Evolutionary conservation across 2,797 vertebrate species (phyloP).

Genomic region (Mionectes olivaceus): DNA sequence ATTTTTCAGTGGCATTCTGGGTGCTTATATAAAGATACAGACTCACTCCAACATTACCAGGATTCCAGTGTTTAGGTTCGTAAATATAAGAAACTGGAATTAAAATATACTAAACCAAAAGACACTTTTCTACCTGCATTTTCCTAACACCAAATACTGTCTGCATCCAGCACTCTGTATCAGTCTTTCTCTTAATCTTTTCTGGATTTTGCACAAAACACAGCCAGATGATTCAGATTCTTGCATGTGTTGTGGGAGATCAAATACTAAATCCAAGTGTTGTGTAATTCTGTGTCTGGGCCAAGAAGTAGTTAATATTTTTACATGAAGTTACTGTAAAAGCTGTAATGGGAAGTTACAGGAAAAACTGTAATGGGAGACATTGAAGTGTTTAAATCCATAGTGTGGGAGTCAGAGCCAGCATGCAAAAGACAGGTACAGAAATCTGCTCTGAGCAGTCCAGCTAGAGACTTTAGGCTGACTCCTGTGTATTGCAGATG

Average conservation of each 20-base stretch:
- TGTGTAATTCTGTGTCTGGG: neutral
- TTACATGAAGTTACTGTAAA: neutral
- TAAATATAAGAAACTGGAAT: neutral
- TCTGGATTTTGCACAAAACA: neutral
- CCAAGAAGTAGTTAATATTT: neutral
- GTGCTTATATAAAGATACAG: neutral
- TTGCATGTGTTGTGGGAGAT: neutral
- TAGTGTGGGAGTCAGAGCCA: fast-evolving
- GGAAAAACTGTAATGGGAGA: neutral
- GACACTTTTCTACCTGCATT: neutral
- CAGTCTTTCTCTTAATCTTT: neutral
- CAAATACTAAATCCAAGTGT: neutral
- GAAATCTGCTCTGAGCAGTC: neutral
- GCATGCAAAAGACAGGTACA: neutral
- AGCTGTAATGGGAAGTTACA: neutral
- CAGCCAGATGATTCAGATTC: neutral
- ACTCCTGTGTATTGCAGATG: neutral
- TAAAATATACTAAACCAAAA: neutral
- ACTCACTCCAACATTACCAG: neutral
- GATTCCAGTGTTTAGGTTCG: neutral
- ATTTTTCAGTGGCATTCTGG: neutral
- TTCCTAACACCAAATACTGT: neutral
- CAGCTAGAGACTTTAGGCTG: neutral
- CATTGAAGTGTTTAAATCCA: neutral
- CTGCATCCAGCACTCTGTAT: neutral